Evolutionary conservation across 2,797 vertebrate genomes (phyloP), one percentile per base, ranked within the genome.

Genomic region (Thamnophis elegans): DNA sequence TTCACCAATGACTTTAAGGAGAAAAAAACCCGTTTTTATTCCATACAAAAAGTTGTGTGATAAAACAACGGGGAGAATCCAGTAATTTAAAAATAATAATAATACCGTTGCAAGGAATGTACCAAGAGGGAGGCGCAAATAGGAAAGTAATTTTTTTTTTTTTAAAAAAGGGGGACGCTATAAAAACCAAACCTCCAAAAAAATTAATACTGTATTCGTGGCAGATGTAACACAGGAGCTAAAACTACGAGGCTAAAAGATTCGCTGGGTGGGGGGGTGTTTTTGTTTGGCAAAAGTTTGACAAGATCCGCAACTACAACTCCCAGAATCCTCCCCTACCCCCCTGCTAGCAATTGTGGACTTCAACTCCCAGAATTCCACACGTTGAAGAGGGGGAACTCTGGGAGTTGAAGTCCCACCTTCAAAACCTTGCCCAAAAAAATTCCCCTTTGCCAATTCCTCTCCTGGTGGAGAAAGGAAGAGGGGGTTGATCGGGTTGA

Each of bases 201-300:
- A n/a, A 16, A 32, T 16, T 68, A 68, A 68, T 2, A 32, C 62
- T 65, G 62, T 2, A 4, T 65, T 14, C 1, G 13, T 1, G 26
- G 26, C 12, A 10, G 28, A n/a, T 0, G 13, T n/a, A 65, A n/a
- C n/a, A 65, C 7, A 16, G 5, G 1, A 1, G 12, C n/a, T n/a
- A 16, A 78, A 78, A 36, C 32, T 22, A 22, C 2, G 0, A 16
- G 6, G 36, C 7, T 62, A 28, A 12, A n/a, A 65, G 12, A 11
- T 8, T 73, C 1, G 32, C 32, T 1, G n/a, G 4, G 13, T 16
- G n/a, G 32, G 32, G 32, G n/a, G n/a, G n/a, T 36, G 1, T 36
- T 36, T 73, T 73, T 73, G 59, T 25, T 56, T 58, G 2, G 55
- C 56, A 26, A 36, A 42, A 78, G 7, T 16, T 22, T 78, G 73